Evolutionary conservation across 2,113 vertebrate species (phyloP).

Genomic region (Gorsachius goisagi): DNA sequence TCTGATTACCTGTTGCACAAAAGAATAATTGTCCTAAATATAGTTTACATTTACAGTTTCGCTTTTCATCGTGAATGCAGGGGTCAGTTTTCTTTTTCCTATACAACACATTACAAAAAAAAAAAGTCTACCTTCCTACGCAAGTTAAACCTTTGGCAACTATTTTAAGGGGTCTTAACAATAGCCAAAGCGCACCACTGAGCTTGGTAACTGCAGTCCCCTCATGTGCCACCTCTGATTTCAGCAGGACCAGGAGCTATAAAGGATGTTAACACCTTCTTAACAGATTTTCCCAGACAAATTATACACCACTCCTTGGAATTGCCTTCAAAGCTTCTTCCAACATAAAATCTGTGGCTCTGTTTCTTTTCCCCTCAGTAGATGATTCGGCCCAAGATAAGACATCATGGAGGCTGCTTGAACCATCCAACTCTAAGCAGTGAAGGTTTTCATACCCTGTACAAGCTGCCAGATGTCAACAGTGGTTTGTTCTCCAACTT

Average conservation of each 20-base stretch:
- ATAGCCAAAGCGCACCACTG: background rate
- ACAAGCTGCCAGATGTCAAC: background rate
- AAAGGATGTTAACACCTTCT: background rate
- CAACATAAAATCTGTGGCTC: background rate
- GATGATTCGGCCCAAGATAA: background rate
- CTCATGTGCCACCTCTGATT: background rate
- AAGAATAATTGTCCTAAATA: background rate
- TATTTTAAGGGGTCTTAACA: background rate
- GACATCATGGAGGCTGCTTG: background rate
- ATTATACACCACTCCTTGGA: background rate
- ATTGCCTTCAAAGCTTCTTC: background rate
- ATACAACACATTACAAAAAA: background rate
- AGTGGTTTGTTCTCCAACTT: background rate
- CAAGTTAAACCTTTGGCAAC: background rate
- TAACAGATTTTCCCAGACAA: background rate
- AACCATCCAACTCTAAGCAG: background rate
- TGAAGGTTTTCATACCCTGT: background rate
- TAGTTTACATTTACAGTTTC: background rate
- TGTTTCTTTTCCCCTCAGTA: background rate
- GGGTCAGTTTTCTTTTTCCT: background rate
- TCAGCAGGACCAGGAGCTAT: background rate
- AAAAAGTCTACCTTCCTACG: background rate
- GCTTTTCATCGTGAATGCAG: fast-evolving
- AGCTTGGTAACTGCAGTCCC: background rate
- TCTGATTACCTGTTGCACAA: background rate